phyloP scores from a whole-genome alignment of 2,113 vertebrate species.

The Colossoma macropomum region DNA sequence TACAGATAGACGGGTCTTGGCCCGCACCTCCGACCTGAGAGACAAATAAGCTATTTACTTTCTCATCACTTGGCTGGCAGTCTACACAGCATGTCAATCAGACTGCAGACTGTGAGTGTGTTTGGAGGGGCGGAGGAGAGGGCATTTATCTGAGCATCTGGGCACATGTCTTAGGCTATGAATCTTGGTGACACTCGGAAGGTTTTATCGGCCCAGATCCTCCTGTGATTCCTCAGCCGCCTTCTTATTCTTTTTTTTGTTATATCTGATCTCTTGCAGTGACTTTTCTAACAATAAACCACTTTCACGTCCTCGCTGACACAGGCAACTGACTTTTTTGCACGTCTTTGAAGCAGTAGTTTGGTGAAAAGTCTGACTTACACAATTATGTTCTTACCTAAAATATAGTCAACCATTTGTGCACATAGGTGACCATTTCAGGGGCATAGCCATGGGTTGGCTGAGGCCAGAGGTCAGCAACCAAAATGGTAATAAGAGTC shows the following conservation, averaged over 20 bases:
- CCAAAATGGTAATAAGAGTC: no score
- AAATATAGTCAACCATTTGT: no score
- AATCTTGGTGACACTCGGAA: not conserved
- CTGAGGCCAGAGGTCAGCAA: no score
- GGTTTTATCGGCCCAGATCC: not conserved
- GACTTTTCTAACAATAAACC: not conserved
- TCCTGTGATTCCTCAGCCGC: not conserved
- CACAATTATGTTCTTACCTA: no score
- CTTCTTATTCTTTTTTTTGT: not conserved
- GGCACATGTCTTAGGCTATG: not conserved
- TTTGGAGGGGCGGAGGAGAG: not conserved
- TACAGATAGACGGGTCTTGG: conserved; percentile 22
- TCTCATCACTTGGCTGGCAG: conserved; percentile 37
- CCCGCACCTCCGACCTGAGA: conserved; percentile 23
- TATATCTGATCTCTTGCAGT: not conserved
- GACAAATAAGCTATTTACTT: conserved; percentile 52
- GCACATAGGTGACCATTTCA: no score
- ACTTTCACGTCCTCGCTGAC: not conserved
- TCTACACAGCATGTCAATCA: conserved; percentile 40
- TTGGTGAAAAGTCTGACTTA: no score
- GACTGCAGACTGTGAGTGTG: conserved; percentile 17
- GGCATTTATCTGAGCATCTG: not conserved
- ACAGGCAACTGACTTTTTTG: not conserved
- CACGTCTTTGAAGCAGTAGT: no score
- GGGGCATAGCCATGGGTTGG: no score